phyloP scores from a whole-genome alignment of 2,797 vertebrate species.

The Pangasius djambal region DNA sequence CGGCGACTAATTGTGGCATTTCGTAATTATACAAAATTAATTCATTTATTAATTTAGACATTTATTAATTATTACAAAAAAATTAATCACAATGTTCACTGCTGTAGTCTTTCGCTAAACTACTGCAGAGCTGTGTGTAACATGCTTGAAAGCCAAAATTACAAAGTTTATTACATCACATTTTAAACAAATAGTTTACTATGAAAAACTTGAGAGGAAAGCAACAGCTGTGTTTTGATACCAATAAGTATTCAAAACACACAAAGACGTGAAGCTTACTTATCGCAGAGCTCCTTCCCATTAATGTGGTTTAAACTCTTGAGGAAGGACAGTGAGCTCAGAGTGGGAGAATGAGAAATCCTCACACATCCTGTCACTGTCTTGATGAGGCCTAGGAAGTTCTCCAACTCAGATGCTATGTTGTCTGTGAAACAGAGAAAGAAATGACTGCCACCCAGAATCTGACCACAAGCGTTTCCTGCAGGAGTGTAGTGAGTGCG shows the following conservation, averaged over 20 bases:
- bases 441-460: conserved; percentile 10
- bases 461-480: neutral
- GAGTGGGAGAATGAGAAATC: conserved; percentile 91
- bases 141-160: neutral
- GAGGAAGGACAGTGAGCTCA: conserved; percentile 93
- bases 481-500: neutral
- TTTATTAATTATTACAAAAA: neutral
- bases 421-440: conserved; percentile 77
- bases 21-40: no score
- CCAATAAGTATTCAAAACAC: neutral
- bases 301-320: conserved; percentile 90
- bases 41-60: no score
- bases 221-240: neutral
- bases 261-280: conserved; percentile 70
- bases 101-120: neutral
- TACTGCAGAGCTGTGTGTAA: neutral
- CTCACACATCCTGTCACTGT: conserved; percentile 92
- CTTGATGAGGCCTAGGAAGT: conserved; percentile 94
- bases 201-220: neutral
- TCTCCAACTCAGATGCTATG: conserved; percentile 95
- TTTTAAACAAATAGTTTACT: neutral
- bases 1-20: neutral
- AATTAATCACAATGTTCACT: neutral
- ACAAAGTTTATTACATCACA: neutral
- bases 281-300: conserved; percentile 88